A percentile compares a stretch with the other conserved stretches of the same genome.
Conservation (phyloP, 1,140 invertebrate genomes). For the Manduca sexta region DNA sequence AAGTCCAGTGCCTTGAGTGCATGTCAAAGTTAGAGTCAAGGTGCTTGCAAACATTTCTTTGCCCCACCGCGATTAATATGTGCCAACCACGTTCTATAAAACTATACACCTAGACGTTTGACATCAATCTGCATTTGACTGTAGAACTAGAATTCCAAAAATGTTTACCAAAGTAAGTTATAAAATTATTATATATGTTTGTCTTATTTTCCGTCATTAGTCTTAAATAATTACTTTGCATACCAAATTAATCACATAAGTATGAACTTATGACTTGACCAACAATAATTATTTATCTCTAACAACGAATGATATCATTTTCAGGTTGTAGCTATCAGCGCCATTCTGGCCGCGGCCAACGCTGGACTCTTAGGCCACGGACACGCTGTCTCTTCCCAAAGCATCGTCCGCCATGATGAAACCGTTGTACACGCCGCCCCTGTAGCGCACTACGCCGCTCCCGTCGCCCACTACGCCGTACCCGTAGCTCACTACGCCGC, state of each 20-base stretch:
- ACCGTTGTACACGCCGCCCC: conserved; percentile 19
- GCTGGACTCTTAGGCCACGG: conserved; percentile 20
- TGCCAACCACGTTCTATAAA: conserved; percentile 45
- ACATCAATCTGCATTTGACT: conserved; percentile 49
- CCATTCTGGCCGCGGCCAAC: conserved; percentile 23
- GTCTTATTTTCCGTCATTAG: no score
- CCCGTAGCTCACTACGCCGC: conserved; percentile 19
- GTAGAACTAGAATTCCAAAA: conserved; percentile 36
- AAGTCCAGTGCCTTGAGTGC: not conserved
- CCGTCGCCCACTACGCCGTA: no score
- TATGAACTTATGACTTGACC: not conserved
- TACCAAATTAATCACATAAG: not conserved
- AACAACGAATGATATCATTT: no score
- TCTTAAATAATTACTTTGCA: not conserved
- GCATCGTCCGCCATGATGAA: conserved; percentile 36
- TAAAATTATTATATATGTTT: no score
- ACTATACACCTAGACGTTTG: conserved; percentile 41
- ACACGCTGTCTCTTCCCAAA: conserved; percentile 12
- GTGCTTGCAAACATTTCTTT: conserved; percentile 44
- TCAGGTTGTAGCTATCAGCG: conserved; percentile 21
- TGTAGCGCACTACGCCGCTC: conserved; percentile 22
- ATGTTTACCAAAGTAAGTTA: conserved; percentile 59
- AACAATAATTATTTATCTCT: conserved; percentile 2
- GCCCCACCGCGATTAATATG: conserved; percentile 30
- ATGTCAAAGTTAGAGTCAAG: conserved; percentile 53